Conservation (phyloP, 1,140 invertebrate genomes). For the Calycopis cecrops region DNA sequence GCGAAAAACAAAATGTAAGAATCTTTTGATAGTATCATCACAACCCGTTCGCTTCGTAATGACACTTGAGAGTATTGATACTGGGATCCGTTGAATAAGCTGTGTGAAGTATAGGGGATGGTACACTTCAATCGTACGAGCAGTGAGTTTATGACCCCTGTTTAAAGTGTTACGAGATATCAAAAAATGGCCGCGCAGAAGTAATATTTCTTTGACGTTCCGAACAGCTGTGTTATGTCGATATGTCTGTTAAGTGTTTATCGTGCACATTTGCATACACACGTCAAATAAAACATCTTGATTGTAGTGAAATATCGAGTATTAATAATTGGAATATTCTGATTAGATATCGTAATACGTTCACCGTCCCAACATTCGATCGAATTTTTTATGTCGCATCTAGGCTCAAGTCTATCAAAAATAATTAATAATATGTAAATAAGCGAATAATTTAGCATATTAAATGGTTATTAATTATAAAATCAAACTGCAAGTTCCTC, state of each 20-base stretch:
- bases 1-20: not conserved
- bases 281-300: conserved; percentile 45
- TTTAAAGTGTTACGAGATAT: too few species aligned
- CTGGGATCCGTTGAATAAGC: too few species aligned
- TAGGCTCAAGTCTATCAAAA: too few species aligned
- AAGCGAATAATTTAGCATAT: too few species aligned
- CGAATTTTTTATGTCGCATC: not conserved
- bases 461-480: too few species aligned
- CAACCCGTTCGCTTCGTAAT: not conserved
- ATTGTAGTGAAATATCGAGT: conserved; percentile 43
- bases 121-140: too few species aligned
- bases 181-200: not conserved
- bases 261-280: conserved; percentile 51
- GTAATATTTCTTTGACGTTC: not conserved
- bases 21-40: not conserved
- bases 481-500: too few species aligned
- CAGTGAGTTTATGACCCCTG: too few species aligned
- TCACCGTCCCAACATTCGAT: not conserved
- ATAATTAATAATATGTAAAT: too few species aligned
- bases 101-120: too few species aligned
- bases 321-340: conserved; percentile 33
- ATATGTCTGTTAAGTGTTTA: conserved; percentile 32
- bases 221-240: conserved; percentile 42
- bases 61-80: too few species aligned
- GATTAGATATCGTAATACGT: conserved; percentile 17